These are phyloP conservation scores for Ochotona princeps DNA, from an alignment of 2,113 vertebrate genomes.

Conservation along the genomic window DNA sequence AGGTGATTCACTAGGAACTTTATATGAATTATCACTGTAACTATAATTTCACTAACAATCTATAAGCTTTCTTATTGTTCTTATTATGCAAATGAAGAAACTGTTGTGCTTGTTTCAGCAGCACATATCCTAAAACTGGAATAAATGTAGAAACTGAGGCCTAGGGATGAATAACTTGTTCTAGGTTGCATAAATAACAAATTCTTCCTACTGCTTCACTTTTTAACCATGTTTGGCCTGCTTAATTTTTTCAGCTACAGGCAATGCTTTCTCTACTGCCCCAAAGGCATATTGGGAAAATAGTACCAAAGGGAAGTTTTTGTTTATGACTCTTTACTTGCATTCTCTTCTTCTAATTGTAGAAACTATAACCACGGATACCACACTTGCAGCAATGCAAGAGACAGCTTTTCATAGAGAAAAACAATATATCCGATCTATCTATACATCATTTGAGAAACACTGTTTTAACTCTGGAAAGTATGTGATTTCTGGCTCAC, in stretches of 20 bases:
- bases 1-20: slow-evolving; percentile 21
- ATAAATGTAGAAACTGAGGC: slow-evolving; percentile 61
- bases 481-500: not conserved
- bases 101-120: no score
- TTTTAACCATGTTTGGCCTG: slow-evolving; percentile 15
- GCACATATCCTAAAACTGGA: no score
- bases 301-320: not conserved
- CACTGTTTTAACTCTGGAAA: not conserved
- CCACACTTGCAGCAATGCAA: not conserved
- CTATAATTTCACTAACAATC: slow-evolving; percentile 44
- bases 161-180: slow-evolving; percentile 17
- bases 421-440: not conserved
- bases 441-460: not conserved
- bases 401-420: not conserved
- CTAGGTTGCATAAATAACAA: not conserved
- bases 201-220: not conserved
- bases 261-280: not conserved
- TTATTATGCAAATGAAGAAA: slow-evolving; percentile 58
- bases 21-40: slow-evolving; percentile 16
- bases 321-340: not conserved
- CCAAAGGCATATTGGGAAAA: not conserved
- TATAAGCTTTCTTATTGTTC: slow-evolving; percentile 37
- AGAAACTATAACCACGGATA: not conserved
- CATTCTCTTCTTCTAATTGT: not conserved
- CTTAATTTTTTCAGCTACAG: not conserved